Conservation (phyloP, 2,888 invertebrate species). For the Pristionchus mayeri region DNA sequence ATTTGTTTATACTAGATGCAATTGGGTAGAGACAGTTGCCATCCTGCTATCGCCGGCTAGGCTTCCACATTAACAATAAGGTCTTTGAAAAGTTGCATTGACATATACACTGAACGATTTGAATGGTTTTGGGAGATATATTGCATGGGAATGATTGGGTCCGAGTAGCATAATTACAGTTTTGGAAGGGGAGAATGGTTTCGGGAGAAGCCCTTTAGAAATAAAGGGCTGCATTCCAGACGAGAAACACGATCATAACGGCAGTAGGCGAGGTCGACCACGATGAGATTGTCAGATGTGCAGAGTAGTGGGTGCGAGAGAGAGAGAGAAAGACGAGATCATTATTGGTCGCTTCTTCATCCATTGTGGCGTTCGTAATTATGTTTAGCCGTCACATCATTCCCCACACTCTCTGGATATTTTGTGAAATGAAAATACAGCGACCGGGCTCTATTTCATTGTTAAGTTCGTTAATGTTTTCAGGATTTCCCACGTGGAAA, state of each 20-base stretch:
- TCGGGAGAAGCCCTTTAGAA: not conserved
- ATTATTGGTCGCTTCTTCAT: not conserved
- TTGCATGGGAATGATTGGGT: not conserved
- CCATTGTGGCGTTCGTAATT: not conserved
- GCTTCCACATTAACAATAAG: no score
- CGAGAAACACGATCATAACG: not conserved
- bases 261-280: not conserved
- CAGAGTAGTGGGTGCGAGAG: not conserved
- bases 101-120: no score
- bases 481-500: not conserved
- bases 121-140: no score
- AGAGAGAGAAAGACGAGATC: not conserved
- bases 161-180: no score
- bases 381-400: not conserved
- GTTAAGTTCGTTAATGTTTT: not conserved
- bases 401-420: not conserved
- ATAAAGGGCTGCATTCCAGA: not conserved
- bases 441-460: not conserved
- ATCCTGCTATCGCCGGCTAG: no score
- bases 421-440: not conserved
- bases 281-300: not conserved
- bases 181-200: not conserved
- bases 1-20: no score
- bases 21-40: no score
- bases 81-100: no score